These are phyloP conservation scores for Spondyliosoma cantharus DNA, from an alignment of 2,797 vertebrate species.

Conservation along the genomic window DNA sequence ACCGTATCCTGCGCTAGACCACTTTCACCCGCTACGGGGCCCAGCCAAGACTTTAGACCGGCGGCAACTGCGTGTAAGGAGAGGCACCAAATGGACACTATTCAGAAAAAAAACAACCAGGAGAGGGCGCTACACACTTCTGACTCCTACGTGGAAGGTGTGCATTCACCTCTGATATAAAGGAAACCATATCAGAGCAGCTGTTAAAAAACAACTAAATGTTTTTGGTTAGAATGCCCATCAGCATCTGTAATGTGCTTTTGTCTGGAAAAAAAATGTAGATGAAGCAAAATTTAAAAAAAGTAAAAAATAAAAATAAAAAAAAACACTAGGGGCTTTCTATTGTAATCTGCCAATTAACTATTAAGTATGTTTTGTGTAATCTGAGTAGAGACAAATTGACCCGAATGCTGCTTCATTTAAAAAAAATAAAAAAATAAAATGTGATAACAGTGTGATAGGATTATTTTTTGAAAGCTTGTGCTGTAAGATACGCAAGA, in stretches of 20 bases:
- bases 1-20: conserved; percentile 95
- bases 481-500: neutral
- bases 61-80: conserved; percentile 95
- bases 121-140: conserved; percentile 88
- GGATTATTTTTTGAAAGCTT: conserved; percentile 16
- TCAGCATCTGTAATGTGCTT: conserved; percentile 67
- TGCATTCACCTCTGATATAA: conserved; percentile 86
- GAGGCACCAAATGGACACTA: conserved; percentile 96
- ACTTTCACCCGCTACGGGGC: conserved; percentile 89
- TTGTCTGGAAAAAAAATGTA: conserved; percentile 45
- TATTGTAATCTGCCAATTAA: conserved; percentile 45
- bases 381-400: conserved; percentile 25
- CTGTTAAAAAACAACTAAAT: conserved; percentile 87
- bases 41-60: conserved; percentile 96
- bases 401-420: conserved; percentile 44
- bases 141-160: conserved; percentile 80
- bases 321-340: conserved; percentile 22
- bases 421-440: conserved; percentile 3
- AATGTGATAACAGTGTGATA: conserved; percentile 22
- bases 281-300: conserved; percentile 40
- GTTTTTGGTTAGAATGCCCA: conserved; percentile 84
- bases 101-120: conserved; percentile 95
- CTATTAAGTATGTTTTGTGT: neutral
- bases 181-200: conserved; percentile 89
- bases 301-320: neutral